These are phyloP conservation scores for Anthrax anthrax DNA, from an alignment of 2,888 invertebrate species.

Conservation along the genomic window DNA sequence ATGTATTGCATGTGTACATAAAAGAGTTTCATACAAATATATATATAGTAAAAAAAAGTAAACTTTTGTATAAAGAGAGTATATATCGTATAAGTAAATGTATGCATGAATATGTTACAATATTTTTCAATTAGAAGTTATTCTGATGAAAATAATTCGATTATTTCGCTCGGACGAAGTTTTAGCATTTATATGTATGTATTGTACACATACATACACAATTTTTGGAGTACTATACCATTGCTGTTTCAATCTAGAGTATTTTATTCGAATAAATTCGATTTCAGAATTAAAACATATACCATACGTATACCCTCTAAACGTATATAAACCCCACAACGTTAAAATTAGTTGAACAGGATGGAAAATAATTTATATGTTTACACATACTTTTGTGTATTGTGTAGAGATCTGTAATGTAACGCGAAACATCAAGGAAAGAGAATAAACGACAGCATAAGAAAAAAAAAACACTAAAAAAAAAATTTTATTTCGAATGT, in stretches of 20 bases:
- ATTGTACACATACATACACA: neutral
- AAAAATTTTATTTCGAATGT: neutral
- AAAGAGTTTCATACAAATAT: too few relatives aligned
- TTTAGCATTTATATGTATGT: neutral
- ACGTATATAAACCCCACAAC: neutral
- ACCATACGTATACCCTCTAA: too few relatives aligned
- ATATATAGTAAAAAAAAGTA: too few relatives aligned
- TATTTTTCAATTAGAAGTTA: conserved; percentile 38
- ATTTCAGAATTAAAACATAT: too few relatives aligned
- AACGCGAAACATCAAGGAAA: neutral
- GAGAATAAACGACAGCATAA: neutral
- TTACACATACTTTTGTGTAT: neutral
- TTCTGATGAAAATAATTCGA: conserved; percentile 37
- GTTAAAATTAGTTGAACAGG: neutral
- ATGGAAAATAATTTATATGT: neutral
- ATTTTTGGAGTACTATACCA: too few relatives aligned
- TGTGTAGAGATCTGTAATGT: neutral
- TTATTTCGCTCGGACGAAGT: conserved; percentile 31
- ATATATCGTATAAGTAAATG: too few relatives aligned
- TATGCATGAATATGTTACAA: conserved; percentile 23
- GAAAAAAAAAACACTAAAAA: neutral
- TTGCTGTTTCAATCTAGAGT: too few relatives aligned
- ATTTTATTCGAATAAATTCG: too few relatives aligned
- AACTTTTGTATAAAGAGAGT: too few relatives aligned
- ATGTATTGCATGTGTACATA: too few relatives aligned